Percentiles rank a stretch among this genome's conserved stretches.
Evolutionary conservation across 2,888 invertebrate genomes (phyloP).

Genomic region (Furcula furcula): DNA sequence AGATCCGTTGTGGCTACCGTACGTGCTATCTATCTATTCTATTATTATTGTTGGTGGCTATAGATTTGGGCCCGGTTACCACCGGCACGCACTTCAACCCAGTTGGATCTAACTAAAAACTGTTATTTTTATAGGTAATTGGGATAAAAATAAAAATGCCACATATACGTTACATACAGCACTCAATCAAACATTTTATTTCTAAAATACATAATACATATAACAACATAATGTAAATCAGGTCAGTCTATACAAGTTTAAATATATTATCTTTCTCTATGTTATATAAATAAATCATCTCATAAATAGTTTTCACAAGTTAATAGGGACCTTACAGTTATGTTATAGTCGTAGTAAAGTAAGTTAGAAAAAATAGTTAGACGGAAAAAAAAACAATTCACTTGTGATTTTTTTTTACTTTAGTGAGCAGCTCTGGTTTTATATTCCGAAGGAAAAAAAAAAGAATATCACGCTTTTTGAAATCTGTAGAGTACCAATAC

Average conservation of each 20-base stretch:
- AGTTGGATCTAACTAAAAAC: too few relatives aligned
- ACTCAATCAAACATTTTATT: conserved; percentile 52
- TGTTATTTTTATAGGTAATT: background rate
- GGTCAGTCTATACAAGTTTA: conserved; percentile 49
- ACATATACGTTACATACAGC: conserved; percentile 17
- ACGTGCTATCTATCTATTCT: too few relatives aligned
- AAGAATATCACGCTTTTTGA: too few relatives aligned
- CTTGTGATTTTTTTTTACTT: too few relatives aligned
- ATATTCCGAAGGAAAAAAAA: too few relatives aligned
- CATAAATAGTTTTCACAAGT: conserved; percentile 26
- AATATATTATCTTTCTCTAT: conserved; percentile 41
- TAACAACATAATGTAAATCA: conserved; percentile 40
- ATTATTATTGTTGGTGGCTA: too few relatives aligned
- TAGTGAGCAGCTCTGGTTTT: too few relatives aligned
- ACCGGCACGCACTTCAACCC: too few relatives aligned
- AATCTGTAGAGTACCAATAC: too few relatives aligned
- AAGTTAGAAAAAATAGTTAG: background rate
- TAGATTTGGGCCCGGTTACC: too few relatives aligned
- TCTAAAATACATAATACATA: conserved; percentile 43
- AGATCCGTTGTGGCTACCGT: too few relatives aligned
- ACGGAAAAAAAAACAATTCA: too few relatives aligned
- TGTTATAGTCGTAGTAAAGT: background rate
- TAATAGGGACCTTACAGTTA: conserved; percentile 10
- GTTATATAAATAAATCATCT: conserved; percentile 36
- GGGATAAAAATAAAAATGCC: conserved; percentile 14